Evolutionary conservation across 2,113 vertebrate species (phyloP).

Genomic region (Colinus virginianus): DNA sequence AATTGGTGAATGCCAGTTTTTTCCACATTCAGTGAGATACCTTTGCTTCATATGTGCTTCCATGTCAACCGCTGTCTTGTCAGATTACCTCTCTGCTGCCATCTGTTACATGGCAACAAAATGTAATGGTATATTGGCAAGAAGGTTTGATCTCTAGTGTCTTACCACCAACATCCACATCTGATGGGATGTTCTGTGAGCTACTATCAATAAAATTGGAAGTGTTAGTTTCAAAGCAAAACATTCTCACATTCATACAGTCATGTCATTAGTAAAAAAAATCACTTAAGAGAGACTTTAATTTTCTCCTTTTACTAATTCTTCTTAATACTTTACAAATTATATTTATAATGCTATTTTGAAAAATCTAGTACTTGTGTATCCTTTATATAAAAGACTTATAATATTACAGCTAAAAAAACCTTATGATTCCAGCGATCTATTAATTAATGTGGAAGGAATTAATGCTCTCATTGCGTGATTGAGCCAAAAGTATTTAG

Average conservation of each 20-base stretch:
- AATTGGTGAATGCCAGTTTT: too few relatives aligned
- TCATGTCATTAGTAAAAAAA: not conserved
- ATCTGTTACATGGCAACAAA: too few relatives aligned
- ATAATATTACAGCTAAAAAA: not conserved
- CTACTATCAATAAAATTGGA: too few relatives aligned
- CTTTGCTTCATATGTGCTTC: too few relatives aligned
- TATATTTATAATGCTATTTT: not conserved
- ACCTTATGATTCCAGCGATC: not conserved
- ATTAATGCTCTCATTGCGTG: not conserved
- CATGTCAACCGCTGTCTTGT: too few relatives aligned
- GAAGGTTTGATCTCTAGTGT: too few relatives aligned
- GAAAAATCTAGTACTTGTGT: not conserved
- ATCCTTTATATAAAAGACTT: not conserved
- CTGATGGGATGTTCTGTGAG: too few relatives aligned
- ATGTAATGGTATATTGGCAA: too few relatives aligned
- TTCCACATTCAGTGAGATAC: too few relatives aligned
- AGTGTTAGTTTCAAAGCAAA: too few relatives aligned
- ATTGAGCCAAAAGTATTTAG: not conserved
- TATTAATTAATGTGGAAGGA: not conserved
- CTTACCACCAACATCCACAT: too few relatives aligned
- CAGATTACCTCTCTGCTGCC: too few relatives aligned
- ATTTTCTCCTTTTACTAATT: not conserved
- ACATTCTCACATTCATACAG: not conserved
- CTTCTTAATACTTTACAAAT: not conserved
- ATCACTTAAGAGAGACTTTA: not conserved